Evolutionary conservation across 1,140 invertebrate species (phyloP).

Genomic region (Drosophila nigromelanica): DNA sequence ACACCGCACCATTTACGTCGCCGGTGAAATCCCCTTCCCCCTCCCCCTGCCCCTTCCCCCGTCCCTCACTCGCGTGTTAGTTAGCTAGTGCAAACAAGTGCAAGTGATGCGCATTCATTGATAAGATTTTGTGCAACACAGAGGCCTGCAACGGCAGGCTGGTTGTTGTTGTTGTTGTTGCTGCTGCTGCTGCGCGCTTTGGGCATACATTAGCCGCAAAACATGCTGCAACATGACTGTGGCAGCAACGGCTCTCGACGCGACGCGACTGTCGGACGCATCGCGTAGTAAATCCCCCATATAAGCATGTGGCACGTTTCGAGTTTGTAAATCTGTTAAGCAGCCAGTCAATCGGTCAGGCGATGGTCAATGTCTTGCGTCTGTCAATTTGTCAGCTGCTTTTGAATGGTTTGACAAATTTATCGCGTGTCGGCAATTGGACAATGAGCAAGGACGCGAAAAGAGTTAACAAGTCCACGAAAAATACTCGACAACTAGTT

Average conservation of each 20-base stretch:
- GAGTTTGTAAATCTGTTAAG: conserved; percentile 71
- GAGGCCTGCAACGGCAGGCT: conserved; percentile 5
- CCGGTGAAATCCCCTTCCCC: conserved; percentile 31
- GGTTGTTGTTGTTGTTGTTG: conserved; percentile 21
- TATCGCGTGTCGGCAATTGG: conserved; percentile 5
- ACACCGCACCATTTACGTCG: conserved; percentile 70
- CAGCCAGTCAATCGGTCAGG: conserved; percentile 65
- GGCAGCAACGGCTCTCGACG: conserved; percentile 6
- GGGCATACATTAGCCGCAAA: conserved; percentile 71
- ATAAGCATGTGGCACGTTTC: conserved; percentile 60
- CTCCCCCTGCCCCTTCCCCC: too few relatives aligned
- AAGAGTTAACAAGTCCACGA: not conserved
- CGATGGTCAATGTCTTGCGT: conserved; percentile 46
- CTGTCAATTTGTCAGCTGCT: conserved; percentile 17
- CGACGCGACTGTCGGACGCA: not conserved
- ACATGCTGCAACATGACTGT: conserved; percentile 41
- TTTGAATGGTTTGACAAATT: conserved; percentile 21
- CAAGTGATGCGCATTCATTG: conserved; percentile 82
- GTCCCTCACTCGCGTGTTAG: not conserved
- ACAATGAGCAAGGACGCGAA: not conserved
- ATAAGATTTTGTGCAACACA: conserved; percentile 74
- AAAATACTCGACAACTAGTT: not conserved
- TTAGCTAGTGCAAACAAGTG: conserved; percentile 72
- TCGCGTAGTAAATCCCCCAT: conserved; percentile 59
- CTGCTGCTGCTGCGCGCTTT: conserved; percentile 49